These are phyloP conservation scores for Chelonoidis abingdonii DNA, from an alignment of 2,113 vertebrate genomes.

Conservation along the genomic window DNA sequence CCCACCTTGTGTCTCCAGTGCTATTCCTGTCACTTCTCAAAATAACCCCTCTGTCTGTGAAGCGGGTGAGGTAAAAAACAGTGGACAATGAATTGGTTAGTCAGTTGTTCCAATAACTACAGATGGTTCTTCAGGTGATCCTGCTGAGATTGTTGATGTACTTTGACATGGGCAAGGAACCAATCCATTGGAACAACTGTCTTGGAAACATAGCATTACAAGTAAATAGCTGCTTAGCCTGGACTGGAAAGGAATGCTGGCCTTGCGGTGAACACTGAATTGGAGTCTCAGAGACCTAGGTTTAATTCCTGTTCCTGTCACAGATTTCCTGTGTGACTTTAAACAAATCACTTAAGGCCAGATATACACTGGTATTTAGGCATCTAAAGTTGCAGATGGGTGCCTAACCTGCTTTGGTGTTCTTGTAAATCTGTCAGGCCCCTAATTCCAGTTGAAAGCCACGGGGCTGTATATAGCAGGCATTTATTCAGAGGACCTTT, in stretches of 20 bases:
- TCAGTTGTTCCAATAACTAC: neutral
- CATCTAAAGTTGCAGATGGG: no score
- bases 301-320: neutral
- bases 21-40: neutral
- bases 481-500: neutral
- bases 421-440: no score
- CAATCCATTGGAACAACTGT: neutral
- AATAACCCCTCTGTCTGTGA: neutral
- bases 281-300: neutral
- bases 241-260: neutral
- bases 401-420: no score
- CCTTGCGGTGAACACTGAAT: neutral
- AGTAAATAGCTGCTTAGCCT: neutral
- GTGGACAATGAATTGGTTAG: neutral
- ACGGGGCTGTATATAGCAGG: neutral
- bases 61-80: neutral
- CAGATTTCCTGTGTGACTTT: neutral
- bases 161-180: neutral
- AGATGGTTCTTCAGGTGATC: neutral
- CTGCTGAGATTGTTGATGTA: neutral
- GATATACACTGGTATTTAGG: no score
- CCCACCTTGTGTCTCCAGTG: neutral
- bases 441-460: neutral
- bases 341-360: neutral
- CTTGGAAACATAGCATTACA: neutral